A percentile compares a stretch with the other conserved stretches of the same genome.
Evolutionary conservation across 2,113 vertebrate genomes (phyloP).

Genomic region (Pandion haliaetus): DNA sequence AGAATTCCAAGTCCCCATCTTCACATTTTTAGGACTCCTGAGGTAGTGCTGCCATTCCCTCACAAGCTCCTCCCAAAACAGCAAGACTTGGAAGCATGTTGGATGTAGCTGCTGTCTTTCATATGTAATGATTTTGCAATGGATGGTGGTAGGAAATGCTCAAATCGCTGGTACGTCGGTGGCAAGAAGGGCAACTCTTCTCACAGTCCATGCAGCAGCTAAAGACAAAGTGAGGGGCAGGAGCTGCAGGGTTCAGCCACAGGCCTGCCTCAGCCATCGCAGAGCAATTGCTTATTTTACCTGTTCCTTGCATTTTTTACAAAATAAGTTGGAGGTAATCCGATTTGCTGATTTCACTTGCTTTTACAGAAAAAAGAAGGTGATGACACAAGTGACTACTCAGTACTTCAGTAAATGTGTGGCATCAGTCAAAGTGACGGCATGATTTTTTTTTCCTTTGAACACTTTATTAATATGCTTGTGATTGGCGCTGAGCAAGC

Average conservation of each 20-base stretch:
- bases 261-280: neutral
- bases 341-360: neutral
- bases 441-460: neutral
- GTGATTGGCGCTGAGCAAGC: neutral
- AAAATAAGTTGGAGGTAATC: neutral
- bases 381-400: neutral
- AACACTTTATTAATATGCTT: neutral
- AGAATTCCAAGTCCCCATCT: neutral
- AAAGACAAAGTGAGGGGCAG: neutral
- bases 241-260: neutral
- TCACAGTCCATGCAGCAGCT: neutral
- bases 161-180: neutral
- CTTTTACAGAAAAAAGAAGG: neutral
- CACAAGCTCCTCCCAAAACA: neutral
- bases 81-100: neutral
- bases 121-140: rapidly evolving
- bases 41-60: neutral
- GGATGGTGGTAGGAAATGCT: neutral
- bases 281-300: neutral
- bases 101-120: neutral
- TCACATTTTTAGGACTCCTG: neutral
- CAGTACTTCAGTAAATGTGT: neutral
- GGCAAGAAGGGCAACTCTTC: neutral
- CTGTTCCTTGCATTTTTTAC: neutral
- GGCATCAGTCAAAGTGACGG: neutral